Conservation (phyloP, 2,888 invertebrate genomes). For the Mayetiola destructor region DNA sequence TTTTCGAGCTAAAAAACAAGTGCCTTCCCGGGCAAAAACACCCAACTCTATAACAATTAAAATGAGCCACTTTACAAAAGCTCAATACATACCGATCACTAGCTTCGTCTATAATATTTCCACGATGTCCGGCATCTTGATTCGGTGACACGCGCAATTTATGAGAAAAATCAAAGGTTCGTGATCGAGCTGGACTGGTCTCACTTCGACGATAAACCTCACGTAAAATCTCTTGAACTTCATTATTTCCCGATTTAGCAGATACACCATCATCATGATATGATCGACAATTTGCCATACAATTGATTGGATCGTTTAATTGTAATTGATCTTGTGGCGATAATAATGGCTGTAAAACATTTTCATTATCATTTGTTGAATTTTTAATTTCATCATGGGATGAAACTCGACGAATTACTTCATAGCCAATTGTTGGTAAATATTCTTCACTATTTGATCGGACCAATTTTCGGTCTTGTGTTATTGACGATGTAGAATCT, state of each 20-base stretch:
- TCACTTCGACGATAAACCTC: slow-evolving; percentile 25
- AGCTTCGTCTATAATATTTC: slow-evolving; percentile 36
- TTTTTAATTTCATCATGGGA: slow-evolving; percentile 46
- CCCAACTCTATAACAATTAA: too few species aligned
- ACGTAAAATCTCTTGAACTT: slow-evolving; percentile 24
- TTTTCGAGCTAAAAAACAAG: too few species aligned
- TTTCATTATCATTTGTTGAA: slow-evolving; percentile 20
- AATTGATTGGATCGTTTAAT: slow-evolving; percentile 15
- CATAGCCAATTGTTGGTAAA: slow-evolving; percentile 26
- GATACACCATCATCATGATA: slow-evolving; percentile 11
- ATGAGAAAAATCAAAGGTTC: slow-evolving; percentile 18
- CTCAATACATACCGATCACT: slow-evolving; percentile 26
- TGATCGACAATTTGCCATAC: neutral
- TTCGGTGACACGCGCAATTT: slow-evolving; percentile 30
- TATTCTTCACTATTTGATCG: slow-evolving; percentile 48
- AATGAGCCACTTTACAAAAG: too few species aligned
- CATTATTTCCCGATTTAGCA: slow-evolving; percentile 14
- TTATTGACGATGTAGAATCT: slow-evolving; percentile 42
- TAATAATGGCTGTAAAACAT: slow-evolving; percentile 13
- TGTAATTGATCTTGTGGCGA: slow-evolving; percentile 6
- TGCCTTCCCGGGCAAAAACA: too few species aligned
- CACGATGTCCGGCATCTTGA: slow-evolving; percentile 22
- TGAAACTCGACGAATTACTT: slow-evolving; percentile 42
- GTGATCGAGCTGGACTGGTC: slow-evolving; percentile 34
- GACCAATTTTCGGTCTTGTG: slow-evolving; percentile 45